phyloP scores from a whole-genome alignment of 2,888 invertebrate species.

The Tinea pellionella region DNA sequence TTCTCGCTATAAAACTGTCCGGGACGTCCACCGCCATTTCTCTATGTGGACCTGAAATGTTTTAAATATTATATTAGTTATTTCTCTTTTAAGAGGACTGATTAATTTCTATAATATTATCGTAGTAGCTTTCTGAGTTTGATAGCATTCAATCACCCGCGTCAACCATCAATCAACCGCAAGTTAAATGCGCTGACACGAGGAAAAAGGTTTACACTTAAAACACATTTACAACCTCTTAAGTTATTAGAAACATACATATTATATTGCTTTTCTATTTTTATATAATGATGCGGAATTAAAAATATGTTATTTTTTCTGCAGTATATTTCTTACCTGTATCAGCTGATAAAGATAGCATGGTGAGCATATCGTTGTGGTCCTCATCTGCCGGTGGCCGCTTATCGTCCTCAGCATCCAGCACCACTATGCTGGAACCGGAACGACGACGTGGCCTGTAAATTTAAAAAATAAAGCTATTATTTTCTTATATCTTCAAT shows the following conservation, averaged over 20 bases:
- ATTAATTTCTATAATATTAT: too few species aligned
- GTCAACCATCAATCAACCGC: not conserved
- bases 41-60: slow-evolving; percentile 83
- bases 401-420: slow-evolving; percentile 78
- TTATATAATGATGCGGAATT: too few species aligned
- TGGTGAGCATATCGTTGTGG: slow-evolving; percentile 82
- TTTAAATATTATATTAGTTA: slow-evolving; percentile 10
- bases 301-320: too few species aligned
- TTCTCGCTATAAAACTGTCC: slow-evolving; percentile 90
- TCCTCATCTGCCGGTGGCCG: slow-evolving; percentile 70
- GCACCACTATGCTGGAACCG: slow-evolving; percentile 84
- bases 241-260: too few species aligned
- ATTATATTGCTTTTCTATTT: too few species aligned
- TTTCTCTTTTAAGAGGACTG: not conserved
- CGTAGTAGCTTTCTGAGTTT: too few species aligned
- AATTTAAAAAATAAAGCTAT: slow-evolving; percentile 21
- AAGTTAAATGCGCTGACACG: not conserved
- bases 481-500: not conserved
- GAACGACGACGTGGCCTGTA: slow-evolving; percentile 84
- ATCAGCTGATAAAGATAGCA: slow-evolving; percentile 75
- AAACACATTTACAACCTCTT: not conserved
- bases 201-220: not conserved
- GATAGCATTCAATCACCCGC: too few species aligned
- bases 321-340: slow-evolving; percentile 49
- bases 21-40: slow-evolving; percentile 99